Evolutionary conservation across 2,888 invertebrate genomes (phyloP), one percentile per base, ranked within the genome.

Genomic region (Alcis repandata): DNA sequence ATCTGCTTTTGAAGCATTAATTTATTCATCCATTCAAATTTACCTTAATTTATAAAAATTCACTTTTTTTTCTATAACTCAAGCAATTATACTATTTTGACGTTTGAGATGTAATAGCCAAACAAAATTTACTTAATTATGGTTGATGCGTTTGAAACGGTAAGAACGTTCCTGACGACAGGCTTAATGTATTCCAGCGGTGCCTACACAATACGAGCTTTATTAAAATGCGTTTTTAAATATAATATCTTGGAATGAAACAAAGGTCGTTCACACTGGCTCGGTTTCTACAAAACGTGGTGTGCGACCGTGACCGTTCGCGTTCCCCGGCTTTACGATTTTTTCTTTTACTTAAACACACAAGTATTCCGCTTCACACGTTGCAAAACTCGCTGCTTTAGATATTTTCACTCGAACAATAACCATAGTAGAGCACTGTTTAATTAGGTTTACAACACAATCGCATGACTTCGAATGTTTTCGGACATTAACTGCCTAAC

Each of bases 221-320:
- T 91, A 90, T 89, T 90, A 90, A 88, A 90, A 91, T 91, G 85
- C 86, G 85, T 89, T 89, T 88, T 88, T 86, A 86, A 90, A 88
- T 85, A 86, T 88, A 87, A 88, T 88, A 90, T 86, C 86, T 86
- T 83, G 85, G 84, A 84, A 87, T 80, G 80, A 79, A 83, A 76
- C 78, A 74, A 81, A 87, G 92, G 89, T 91, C 91, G 77, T 91
- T 91, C 85, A 92, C 91, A 87, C 83, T 80, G 78, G 69, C 75
- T 76, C 76, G 78, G 80, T 77, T 83, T 79, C 83, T 81, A 83
- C 82, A 80, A 82, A 81, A 79, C 79, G 80, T 78, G 79, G 85
- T 83, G 85, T 85, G 82, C 75, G 81, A 87, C 86, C 87, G 87
- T 88, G 87, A 89, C 86, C 84, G 82, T 71, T 75, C 71, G 78